Conservation (phyloP, 37 sponge, comb jelly and placozoan species). For the Cliona cf. orientalis region DNA sequence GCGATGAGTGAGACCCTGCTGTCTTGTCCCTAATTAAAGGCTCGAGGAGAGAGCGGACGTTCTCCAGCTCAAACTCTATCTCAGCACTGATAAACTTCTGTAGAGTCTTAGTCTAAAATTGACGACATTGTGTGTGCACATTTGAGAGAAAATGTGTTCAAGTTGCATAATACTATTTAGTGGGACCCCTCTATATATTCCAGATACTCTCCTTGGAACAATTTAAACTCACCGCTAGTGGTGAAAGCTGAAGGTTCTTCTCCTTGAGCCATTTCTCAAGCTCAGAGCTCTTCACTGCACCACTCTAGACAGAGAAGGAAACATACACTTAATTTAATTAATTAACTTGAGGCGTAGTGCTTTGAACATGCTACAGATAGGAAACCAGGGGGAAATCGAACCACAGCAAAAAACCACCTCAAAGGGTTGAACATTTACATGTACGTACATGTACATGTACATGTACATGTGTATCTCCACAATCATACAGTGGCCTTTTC, state of each 20-base stretch:
- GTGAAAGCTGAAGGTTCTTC: conserved; percentile 38
- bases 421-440: too few relatives aligned
- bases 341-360: too few relatives aligned
- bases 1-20: conserved; percentile 18
- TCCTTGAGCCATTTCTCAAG: conserved; percentile 35
- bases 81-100: conserved; percentile 36
- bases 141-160: background rate
- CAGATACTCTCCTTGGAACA: too few relatives aligned
- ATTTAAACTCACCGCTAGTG: conserved; percentile 58
- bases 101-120: conserved; percentile 32
- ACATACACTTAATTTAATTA: too few relatives aligned
- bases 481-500: too few relatives aligned
- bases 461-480: background rate
- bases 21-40: conserved; percentile 62
- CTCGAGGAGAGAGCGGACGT: conserved; percentile 45
- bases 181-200: too few relatives aligned
- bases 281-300: conserved; percentile 47
- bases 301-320: conserved; percentile 38
- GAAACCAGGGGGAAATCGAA: too few relatives aligned
- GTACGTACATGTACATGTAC: too few relatives aligned
- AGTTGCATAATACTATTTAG: background rate
- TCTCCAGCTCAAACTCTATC: conserved; percentile 20
- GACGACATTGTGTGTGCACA: background rate
- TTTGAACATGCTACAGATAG: too few relatives aligned
- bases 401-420: too few relatives aligned